A percentile compares a stretch with the other conserved stretches of the same genome.
phyloP scores from a whole-genome alignment of 2,113 vertebrate genomes.

The Corythoichthys haematopterus region DNA sequence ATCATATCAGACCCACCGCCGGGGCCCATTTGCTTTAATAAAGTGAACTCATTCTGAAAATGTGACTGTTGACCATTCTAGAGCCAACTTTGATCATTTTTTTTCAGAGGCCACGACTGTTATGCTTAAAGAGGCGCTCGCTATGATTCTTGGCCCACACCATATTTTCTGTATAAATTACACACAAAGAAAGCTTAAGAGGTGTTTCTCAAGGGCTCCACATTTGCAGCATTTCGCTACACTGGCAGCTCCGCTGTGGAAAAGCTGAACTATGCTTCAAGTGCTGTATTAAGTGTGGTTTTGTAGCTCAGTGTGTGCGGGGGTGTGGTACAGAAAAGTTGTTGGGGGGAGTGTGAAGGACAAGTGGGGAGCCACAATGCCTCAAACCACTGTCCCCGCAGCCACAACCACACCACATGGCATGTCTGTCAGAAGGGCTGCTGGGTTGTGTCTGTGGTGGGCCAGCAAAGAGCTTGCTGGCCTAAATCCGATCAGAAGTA shows the following conservation, averaged over 20 bases:
- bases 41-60: constrained; percentile 63
- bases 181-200: constrained; percentile 75
- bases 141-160: constrained; percentile 68
- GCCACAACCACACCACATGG: not conserved
- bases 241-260: constrained; percentile 67
- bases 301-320: constrained; percentile 36
- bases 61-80: constrained; percentile 65
- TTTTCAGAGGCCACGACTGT: constrained; percentile 70
- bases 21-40: constrained; percentile 42
- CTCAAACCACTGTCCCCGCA: constrained; percentile 59
- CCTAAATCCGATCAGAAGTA: too few species aligned
- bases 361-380: constrained; percentile 57
- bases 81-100: constrained; percentile 58
- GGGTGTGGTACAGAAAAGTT: constrained; percentile 26
- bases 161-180: constrained; percentile 76
- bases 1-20: constrained; percentile 28
- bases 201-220: constrained; percentile 74
- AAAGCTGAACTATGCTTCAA: constrained; percentile 66
- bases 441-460: not conserved
- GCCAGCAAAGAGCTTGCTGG: not conserved
- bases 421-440: not conserved
- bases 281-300: constrained; percentile 66
- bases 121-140: constrained; percentile 73
- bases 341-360: constrained; percentile 45
- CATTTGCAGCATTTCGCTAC: constrained; percentile 61